Percentiles rank a stretch among this genome's conserved stretches.
Conservation (phyloP, 1,140 invertebrate genomes). For the Neuroterus valhalla region DNA sequence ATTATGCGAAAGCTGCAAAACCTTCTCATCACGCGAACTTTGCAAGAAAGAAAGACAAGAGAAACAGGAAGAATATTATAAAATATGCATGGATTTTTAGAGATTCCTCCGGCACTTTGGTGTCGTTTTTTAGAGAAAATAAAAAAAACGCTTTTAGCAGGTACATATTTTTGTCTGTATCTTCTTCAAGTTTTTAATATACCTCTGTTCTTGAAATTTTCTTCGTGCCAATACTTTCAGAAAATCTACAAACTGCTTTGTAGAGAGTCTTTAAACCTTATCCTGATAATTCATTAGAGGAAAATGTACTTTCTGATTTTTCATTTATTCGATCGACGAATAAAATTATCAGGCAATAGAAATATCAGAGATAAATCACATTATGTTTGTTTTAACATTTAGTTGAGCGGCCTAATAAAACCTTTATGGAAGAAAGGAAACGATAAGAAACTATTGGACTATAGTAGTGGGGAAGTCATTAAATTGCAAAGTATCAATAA, state of each 20-base stretch:
- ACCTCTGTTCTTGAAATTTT: no score
- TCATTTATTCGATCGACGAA: not conserved
- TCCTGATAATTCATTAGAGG: no score
- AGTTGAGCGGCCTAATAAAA: not conserved
- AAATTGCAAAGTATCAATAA: slow-evolving; percentile 24
- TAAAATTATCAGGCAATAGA: not conserved
- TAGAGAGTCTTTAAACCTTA: no score
- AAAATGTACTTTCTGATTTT: not conserved
- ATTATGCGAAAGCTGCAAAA: not conserved
- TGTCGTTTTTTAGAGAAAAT: no score
- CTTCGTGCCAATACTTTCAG: no score
- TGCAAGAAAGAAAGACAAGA: not conserved
- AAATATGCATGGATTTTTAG: no score
- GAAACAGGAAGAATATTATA: not conserved
- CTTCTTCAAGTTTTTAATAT: no score
- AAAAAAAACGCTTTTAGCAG: no score
- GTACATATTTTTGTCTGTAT: no score
- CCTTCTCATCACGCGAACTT: slow-evolving; percentile 6
- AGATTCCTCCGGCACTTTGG: no score
- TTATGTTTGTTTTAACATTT: slow-evolving; percentile 3
- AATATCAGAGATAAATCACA: not conserved
- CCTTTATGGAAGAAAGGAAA: slow-evolving; percentile 9
- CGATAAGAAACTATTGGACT: not conserved
- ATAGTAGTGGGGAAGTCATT: not conserved
- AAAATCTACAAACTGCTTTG: no score